Base-by-base conservation (phyloP, 2,888 invertebrate genomes). In the Erynnis tages region DNA sequence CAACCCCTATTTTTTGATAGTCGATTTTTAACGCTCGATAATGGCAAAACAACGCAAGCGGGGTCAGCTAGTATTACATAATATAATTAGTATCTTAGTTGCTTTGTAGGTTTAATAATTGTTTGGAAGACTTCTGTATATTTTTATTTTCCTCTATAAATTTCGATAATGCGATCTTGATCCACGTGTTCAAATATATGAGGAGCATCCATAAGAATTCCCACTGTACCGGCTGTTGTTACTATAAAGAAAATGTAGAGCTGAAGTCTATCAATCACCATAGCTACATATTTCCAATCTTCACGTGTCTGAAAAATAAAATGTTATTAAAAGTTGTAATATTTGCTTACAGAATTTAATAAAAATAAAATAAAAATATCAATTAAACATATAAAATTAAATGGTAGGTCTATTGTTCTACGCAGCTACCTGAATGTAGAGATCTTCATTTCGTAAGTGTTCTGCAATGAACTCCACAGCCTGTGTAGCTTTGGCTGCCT, bases 381-480 rank as follows among this genome's bases (percentile, higher is more conserved):
- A n/a, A n/a, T n/a, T n/a, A n/a, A n/a, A n/a, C n/a, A n/a, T n/a
- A n/a, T n/a, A n/a, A n/a, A n/a, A n/a, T n/a, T n/a, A n/a, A n/a
- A n/a, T n/a, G n/a, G n/a, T n/a, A n/a, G n/a, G n/a, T n/a, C n/a
- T n/a, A n/a, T n/a, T n/a, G n/a, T n/a, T n/a, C n/a, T n/a, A n/a
- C n/a, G n/a, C n/a, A n/a, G n/a, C 1, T 83, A 98, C 98, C 94
- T 98, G 98, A 83, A 98, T 98, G 76, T 98, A 98, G 70, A 98
- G 95, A 91, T 99, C 98, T 89, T 99, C 99, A 80, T 98, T 98
- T 65, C 98, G 93, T 68, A 99, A 92, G 91, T 99, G 98, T 80
- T 98, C 97, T 21, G 98, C 98, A 63, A 99, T 99, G 82, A 99
- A 99, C 81, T 98, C 97, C 11, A 99, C 97, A 1, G 99, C 98